Percentiles rank a stretch among this genome's conserved stretches.
Conservation (phyloP, 2,113 vertebrate species). For the Leucopsar rothschildi region DNA sequence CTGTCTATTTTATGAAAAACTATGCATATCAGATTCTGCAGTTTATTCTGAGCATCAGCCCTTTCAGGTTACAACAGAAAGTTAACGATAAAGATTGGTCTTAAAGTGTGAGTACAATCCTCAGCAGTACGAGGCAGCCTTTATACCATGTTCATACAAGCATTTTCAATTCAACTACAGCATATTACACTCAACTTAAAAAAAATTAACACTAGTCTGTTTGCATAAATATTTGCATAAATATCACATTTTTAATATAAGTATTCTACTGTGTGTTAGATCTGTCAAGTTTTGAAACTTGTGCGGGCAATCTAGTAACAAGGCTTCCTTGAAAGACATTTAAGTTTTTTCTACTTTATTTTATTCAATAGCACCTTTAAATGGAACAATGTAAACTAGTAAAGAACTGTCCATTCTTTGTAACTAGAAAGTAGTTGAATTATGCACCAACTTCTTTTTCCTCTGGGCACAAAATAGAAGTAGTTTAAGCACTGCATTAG, state of each 20-base stretch:
- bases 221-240: not conserved
- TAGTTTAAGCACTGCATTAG: not conserved
- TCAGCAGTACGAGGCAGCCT: not conserved
- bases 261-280: not conserved
- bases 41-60: not conserved
- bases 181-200: not conserved
- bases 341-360: not conserved
- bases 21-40: not conserved
- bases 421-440: not conserved
- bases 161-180: not conserved
- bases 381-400: not conserved
- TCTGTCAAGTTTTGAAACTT: not conserved
- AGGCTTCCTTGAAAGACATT: not conserved
- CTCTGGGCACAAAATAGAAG: not conserved
- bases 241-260: not conserved
- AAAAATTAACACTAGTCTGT: not conserved
- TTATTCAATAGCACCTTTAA: not conserved
- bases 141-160: not conserved
- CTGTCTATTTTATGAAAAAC: not conserved
- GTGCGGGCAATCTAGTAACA: not conserved
- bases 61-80: not conserved
- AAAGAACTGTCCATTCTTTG: not conserved
- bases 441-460: not conserved
- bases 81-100: not conserved
- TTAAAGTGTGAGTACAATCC: not conserved